A percentile compares a stretch with the other conserved stretches of the same genome.
Evolutionary conservation across 1,140 invertebrate species (phyloP).

Genomic region (Chironomus tepperi): DNA sequence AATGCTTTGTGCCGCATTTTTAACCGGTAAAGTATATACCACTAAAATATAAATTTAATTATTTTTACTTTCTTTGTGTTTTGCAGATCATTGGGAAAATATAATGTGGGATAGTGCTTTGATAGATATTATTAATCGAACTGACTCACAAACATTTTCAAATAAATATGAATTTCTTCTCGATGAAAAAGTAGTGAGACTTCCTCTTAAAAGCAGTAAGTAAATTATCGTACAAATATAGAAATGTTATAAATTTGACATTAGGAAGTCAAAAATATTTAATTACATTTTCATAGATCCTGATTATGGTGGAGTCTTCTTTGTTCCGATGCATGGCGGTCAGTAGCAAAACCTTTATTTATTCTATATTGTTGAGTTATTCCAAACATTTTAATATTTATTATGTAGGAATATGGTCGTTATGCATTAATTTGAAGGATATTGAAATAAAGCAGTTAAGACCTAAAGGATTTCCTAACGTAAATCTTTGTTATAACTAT

Average conservation of each 20-base stretch:
- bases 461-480: conserved; percentile 56
- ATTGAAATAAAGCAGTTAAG: conserved; percentile 57
- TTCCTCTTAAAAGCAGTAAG: conserved; percentile 27
- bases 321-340: conserved; percentile 76
- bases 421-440: conserved; percentile 66
- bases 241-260: neutral
- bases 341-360: neutral
- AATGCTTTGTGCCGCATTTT: conserved; percentile 68
- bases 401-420: conserved; percentile 57
- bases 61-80: neutral
- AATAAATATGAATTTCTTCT: conserved; percentile 51
- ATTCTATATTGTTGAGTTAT: no score
- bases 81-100: conserved; percentile 68
- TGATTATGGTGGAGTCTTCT: conserved; percentile 47
- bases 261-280: no score
- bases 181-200: conserved; percentile 50
- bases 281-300: neutral
- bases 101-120: conserved; percentile 61
- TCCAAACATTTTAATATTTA: no score
- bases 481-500: conserved; percentile 66
- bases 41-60: neutral
- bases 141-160: conserved; percentile 38
- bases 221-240: neutral
- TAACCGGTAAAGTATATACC: conserved; percentile 55
- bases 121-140: conserved; percentile 45